Conservation (phyloP, 1,140 invertebrate genomes). For the Charaxes varanes region DNA sequence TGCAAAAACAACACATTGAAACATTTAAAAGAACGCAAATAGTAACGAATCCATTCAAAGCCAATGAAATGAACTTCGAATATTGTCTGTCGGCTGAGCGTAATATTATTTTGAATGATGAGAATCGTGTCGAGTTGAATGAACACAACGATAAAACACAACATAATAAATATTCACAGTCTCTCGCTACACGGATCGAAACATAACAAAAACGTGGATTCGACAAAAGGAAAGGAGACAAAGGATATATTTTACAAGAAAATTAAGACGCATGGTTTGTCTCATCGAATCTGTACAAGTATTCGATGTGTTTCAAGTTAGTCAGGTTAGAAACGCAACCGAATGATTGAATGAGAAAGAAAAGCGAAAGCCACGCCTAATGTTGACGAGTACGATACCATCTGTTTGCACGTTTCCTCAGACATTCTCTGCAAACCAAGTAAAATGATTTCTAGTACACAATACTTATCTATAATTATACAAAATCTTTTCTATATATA, state of each 20-base stretch:
- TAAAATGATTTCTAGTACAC: conserved; percentile 59
- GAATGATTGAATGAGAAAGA: conserved; percentile 65
- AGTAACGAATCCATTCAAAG: conserved; percentile 60
- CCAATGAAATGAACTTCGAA: conserved; percentile 50
- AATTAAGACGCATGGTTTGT: conserved; percentile 29
- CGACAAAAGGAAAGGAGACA: conserved; percentile 39
- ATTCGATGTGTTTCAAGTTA: conserved; percentile 56
- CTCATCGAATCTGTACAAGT: conserved; percentile 44
- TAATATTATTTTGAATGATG: conserved; percentile 28
- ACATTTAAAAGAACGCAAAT: conserved; percentile 45
- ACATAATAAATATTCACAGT: conserved; percentile 55
- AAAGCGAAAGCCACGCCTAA: conserved; percentile 74
- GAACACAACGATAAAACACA: conserved; percentile 60
- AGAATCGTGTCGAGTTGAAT: conserved; percentile 37
- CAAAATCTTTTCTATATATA: conserved; percentile 25
- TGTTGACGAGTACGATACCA: conserved; percentile 81
- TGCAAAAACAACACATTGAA: conserved; percentile 46
- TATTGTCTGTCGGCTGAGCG: conserved; percentile 20
- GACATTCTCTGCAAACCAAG: conserved; percentile 86
- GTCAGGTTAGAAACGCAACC: conserved; percentile 65
- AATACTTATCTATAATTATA: conserved; percentile 31
- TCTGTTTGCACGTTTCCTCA: conserved; percentile 87
- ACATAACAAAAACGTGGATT: conserved; percentile 50
- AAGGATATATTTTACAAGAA: conserved; percentile 48
- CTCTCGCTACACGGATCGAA: conserved; percentile 57